Percentiles rank a stretch among this genome's conserved stretches.
Conservation (phyloP, 2,113 vertebrate genomes). For the Equus przewalskii region DNA sequence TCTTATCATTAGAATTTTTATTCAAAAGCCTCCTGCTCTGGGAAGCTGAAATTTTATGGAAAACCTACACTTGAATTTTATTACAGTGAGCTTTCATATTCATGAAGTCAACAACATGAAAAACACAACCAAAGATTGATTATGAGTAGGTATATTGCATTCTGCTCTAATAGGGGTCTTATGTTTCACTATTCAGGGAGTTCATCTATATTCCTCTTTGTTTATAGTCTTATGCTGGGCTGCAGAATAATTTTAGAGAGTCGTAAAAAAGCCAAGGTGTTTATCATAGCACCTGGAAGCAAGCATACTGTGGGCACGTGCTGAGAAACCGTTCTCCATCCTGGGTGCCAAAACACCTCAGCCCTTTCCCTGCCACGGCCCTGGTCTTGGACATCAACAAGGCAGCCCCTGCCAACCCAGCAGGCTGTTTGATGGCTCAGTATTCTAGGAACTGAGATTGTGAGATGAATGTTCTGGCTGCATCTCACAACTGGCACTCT, state of each 20-base stretch:
- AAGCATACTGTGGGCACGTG: slow-evolving; percentile 50
- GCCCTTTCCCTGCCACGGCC: not conserved
- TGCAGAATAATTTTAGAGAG: slow-evolving; percentile 65
- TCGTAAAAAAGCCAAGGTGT: slow-evolving; percentile 50
- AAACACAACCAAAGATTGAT: not conserved
- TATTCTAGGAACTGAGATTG: not conserved
- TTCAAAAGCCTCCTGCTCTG: not conserved
- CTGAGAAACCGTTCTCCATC: not conserved
- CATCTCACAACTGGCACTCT: slow-evolving; percentile 16
- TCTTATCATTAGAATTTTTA: not conserved
- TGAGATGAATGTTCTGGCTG: slow-evolving; percentile 36
- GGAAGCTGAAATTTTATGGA: slow-evolving; percentile 49
- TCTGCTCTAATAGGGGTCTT: not conserved
- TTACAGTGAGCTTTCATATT: slow-evolving; percentile 5
- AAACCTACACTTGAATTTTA: slow-evolving; percentile 11
- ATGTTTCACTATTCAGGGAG: not conserved
- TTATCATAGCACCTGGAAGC: slow-evolving; percentile 59
- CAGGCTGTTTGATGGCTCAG: slow-evolving; percentile 6
- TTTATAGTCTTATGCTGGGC: slow-evolving; percentile 50
- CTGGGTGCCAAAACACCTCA: slow-evolving; percentile 57
- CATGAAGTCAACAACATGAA: not conserved
- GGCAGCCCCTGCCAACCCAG: slow-evolving; percentile 41
- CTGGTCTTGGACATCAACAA: not conserved
- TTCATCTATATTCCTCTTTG: slow-evolving; percentile 12
- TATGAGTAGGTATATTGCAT: not conserved